Percentiles rank a stretch among this genome's conserved stretches.
These are phyloP conservation scores for Vidua macroura DNA, from an alignment of 2,113 vertebrate genomes.

Conservation along the genomic window DNA sequence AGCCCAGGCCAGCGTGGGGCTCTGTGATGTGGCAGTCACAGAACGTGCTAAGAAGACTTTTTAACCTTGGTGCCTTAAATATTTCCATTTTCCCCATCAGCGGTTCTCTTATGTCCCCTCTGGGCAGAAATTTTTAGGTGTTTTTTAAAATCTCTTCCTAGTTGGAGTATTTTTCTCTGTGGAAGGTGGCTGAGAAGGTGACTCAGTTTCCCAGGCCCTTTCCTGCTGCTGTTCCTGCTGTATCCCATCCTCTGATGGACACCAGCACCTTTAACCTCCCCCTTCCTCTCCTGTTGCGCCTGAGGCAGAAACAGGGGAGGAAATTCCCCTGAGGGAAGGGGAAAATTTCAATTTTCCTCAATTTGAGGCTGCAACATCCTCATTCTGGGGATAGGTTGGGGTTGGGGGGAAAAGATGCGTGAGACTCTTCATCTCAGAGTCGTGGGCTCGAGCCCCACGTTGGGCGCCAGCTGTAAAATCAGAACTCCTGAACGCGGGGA, in stretches of 20 bases:
- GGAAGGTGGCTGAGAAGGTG: background rate
- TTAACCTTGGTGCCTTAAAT: background rate
- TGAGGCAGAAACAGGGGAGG: too few relatives aligned
- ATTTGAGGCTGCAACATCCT: fast-evolving
- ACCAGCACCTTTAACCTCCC: background rate
- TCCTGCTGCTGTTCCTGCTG: background rate
- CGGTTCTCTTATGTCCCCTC: fast-evolving
- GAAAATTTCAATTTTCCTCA: background rate
- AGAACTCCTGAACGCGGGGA: too few relatives aligned
- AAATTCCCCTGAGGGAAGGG: background rate
- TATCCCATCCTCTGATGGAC: background rate
- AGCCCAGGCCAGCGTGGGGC: background rate
- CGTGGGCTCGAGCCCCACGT: conserved; percentile 97
- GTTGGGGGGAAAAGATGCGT: conserved; percentile 63
- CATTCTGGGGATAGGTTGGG: background rate
- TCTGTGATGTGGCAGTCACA: background rate
- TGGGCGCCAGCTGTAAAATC: conserved; percentile 71
- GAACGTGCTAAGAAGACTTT: background rate
- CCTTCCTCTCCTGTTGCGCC: background rate
- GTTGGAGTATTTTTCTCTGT: background rate
- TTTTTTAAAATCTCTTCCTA: background rate
- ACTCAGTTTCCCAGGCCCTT: background rate
- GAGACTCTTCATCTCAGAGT: conserved; percentile 95
- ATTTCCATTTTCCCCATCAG: background rate
- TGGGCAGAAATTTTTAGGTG: background rate